Conservation (phyloP, 2,797 vertebrate species). For the Megalops cyprinoides region DNA sequence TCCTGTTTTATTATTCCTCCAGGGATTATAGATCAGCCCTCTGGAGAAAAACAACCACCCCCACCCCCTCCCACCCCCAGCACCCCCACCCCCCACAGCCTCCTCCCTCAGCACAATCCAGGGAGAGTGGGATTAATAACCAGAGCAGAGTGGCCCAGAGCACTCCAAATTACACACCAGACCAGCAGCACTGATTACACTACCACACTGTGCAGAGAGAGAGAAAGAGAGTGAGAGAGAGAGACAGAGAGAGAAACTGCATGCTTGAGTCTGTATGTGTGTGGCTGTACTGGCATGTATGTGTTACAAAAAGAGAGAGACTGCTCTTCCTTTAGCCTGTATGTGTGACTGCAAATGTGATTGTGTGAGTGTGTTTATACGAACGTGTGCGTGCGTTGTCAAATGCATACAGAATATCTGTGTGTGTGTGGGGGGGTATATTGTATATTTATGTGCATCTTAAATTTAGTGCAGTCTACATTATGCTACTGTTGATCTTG, state of each 20-base stretch:
- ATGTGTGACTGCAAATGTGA: background rate
- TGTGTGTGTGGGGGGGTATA: background rate
- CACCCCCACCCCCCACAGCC: background rate
- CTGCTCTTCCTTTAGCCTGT: no score
- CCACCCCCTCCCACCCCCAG: background rate
- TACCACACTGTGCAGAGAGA: background rate
- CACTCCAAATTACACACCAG: constrained; percentile 31
- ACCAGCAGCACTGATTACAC: constrained; percentile 25
- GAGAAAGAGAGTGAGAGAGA: background rate
- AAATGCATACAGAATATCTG: background rate
- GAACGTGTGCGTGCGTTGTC: no score
- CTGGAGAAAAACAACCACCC: constrained; percentile 21
- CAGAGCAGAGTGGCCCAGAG: constrained; percentile 30
- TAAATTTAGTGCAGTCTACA: background rate
- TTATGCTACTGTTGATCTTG: background rate
- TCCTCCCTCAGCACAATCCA: constrained; percentile 51
- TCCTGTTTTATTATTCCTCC: constrained; percentile 12
- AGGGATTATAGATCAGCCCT: constrained; percentile 32
- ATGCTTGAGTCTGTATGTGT: background rate
- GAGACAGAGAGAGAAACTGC: constrained; percentile 24
- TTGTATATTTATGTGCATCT: background rate
- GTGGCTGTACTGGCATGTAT: background rate
- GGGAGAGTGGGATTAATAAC: constrained; percentile 62
- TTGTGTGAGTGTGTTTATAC: no score
- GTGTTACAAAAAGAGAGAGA: no score